Evolutionary conservation across 2,113 vertebrate genomes (phyloP).

Genomic region (Microtus richardsoni): DNA sequence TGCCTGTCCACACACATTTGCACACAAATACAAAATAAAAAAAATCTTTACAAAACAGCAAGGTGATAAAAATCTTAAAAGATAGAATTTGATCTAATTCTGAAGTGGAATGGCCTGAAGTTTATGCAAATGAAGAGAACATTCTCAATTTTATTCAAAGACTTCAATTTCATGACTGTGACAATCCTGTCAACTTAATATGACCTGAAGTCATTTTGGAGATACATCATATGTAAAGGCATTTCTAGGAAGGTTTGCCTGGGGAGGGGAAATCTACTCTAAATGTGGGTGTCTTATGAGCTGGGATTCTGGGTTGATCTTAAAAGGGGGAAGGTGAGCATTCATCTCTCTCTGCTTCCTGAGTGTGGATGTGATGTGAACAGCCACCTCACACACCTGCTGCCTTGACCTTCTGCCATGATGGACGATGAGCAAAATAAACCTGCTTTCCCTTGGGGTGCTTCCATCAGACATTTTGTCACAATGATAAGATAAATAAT

Average conservation of each 20-base stretch:
- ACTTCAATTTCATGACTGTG: not conserved
- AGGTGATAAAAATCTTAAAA: not conserved
- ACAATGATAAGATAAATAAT: not conserved
- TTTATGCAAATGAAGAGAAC: not conserved
- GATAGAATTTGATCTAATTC: not conserved
- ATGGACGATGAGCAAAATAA: not conserved
- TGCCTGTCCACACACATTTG: not conserved
- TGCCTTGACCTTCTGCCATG: not conserved
- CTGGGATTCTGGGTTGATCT: not conserved
- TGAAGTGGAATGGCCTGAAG: not conserved
- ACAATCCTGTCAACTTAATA: not conserved
- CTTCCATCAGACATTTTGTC: not conserved
- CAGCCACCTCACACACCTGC: too few relatives aligned
- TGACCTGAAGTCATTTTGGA: not conserved
- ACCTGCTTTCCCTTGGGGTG: not conserved
- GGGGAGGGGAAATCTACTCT: not conserved
- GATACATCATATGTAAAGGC: not conserved
- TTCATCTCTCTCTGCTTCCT: not conserved
- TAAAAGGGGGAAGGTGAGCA: not conserved
- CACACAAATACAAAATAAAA: not conserved
- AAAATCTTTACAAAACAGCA: not conserved
- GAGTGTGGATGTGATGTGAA: not conserved
- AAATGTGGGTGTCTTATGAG: not conserved
- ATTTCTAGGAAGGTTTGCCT: not conserved
- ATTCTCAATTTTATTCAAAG: conserved; percentile 21